Evolutionary conservation across 2,797 vertebrate species (phyloP).

Genomic region (Ctenosaura bakeri): DNA sequence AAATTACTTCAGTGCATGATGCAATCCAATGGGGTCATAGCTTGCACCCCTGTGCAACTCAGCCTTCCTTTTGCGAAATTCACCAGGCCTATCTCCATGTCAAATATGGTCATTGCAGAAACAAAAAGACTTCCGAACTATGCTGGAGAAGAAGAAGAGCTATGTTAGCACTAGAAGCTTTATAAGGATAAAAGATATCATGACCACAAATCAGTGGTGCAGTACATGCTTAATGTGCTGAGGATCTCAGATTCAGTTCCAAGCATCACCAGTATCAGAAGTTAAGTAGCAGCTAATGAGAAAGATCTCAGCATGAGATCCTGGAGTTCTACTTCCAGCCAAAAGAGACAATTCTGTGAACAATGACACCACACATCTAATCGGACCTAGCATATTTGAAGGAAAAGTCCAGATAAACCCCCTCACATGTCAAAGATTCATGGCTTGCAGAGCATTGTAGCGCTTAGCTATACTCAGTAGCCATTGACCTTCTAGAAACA

Average conservation of each 20-base stretch:
- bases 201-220: no score
- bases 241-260: neutral
- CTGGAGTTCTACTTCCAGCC: neutral
- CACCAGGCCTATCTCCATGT: no score
- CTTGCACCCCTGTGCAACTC: neutral
- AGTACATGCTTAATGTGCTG: no score
- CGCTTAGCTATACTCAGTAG: neutral
- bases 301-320: neutral
- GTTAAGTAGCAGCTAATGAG: neutral
- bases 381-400: neutral
- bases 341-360: neutral
- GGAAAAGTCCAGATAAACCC: neutral
- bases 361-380: neutral
- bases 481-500: neutral
- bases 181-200: neutral
- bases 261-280: neutral
- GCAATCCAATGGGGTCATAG: neutral
- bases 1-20: neutral
- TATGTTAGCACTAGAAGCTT: neutral
- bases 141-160: no score
- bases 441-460: neutral
- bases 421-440: no score
- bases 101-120: neutral
- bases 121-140: no score
- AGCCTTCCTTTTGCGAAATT: neutral